Base-by-base conservation (phyloP, 2,888 invertebrate species). In the Leptinotarsa peninsularis region DNA sequence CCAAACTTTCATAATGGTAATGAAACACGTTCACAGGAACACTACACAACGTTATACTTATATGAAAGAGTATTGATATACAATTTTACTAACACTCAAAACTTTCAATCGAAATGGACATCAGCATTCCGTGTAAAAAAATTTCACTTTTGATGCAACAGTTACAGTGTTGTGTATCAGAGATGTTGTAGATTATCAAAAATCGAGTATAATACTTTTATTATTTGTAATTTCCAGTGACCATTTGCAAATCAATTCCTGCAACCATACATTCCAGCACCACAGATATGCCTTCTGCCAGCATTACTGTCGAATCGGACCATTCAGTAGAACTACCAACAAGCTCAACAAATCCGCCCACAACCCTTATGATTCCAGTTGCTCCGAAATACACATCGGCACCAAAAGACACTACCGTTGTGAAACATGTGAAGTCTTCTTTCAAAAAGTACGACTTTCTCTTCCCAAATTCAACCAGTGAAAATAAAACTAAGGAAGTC, bases 281-380 rank as follows among this genome's bases (percentile, higher is more conserved):
- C 52, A 79, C 82, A 68, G 76, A 78, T 60, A 70, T 78, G 71
- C 75, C 79, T 54, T 66, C 70, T 23, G 70, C 78, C 54, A 81
- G 79, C 67, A 58, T 72, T 33, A 78, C 66, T 52, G 74, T 73
- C 67, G 75, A 68, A 52, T 78, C 78, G 33, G 79, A 80, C 72
- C 67, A 78, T 68, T 73, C 80, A 49, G 79, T 76, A 74, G 82
- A 82, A 73, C 71, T 79, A 74, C 71, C 78, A 68, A 81, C 74
- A 78, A 75, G 72, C 67, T 76, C 80, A 54, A 75, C 72, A 67
- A 82, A 77, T 84, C 84, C 84, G 82, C 83, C 85, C 82, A 84
- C 79, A 71, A 79, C 77, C 67, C 43, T 68, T 66, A 77, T 67
- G 77, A 73, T 80, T 69, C 77, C 74, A 66, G 68, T 78, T 73